phyloP scores from a whole-genome alignment of 2,113 vertebrate species.

The Xenopus borealis region DNA sequence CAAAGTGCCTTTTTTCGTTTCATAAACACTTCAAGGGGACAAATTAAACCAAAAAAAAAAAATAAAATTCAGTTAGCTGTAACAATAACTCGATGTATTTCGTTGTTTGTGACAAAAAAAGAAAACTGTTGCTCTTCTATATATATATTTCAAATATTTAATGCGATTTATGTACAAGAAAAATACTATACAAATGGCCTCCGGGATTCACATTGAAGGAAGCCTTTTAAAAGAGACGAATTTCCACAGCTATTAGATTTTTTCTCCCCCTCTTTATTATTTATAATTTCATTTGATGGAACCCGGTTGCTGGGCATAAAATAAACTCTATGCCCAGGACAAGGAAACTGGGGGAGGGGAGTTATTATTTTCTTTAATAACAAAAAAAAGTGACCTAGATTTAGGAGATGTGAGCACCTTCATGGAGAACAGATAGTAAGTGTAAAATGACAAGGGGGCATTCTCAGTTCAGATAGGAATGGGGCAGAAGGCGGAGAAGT shows the following conservation, averaged over 20 bases:
- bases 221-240: conserved; percentile 14
- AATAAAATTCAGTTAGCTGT: conserved; percentile 77
- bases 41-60: conserved; percentile 64
- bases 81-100: conserved; percentile 79
- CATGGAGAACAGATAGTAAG: too few relatives aligned
- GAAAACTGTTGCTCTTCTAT: conserved; percentile 82
- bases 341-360: too few relatives aligned
- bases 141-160: conserved; percentile 96
- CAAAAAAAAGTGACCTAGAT: too few relatives aligned
- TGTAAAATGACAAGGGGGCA: too few relatives aligned
- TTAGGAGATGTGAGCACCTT: too few relatives aligned
- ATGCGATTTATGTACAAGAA: conserved; percentile 97
- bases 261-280: background rate
- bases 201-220: conserved; percentile 84
- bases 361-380: too few relatives aligned
- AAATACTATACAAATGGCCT: conserved; percentile 98
- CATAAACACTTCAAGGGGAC: conserved; percentile 75
- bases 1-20: conserved; percentile 74
- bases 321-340: background rate
- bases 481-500: too few relatives aligned
- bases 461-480: too few relatives aligned
- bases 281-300: background rate
- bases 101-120: conserved; percentile 64
- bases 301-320: background rate
- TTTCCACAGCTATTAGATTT: background rate